A percentile compares a stretch with the other conserved stretches of the same genome.
Conservation (phyloP, 2,113 vertebrate genomes). For the Gavia stellata region DNA sequence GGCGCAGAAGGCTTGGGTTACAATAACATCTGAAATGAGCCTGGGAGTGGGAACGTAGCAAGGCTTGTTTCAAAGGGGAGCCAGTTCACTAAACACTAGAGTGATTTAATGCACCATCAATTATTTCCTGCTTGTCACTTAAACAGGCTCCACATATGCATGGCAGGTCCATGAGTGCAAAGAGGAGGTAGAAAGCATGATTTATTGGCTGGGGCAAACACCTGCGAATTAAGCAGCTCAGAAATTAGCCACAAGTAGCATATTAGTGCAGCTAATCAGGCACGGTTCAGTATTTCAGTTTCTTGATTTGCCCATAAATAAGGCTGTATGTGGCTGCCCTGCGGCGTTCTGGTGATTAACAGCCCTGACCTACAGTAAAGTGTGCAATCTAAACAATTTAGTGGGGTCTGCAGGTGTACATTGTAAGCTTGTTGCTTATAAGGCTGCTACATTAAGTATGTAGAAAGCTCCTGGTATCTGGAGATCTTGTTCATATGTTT, state of each 20-base stretch:
- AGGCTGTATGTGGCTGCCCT: constrained; percentile 82
- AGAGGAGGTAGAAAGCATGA: constrained; percentile 73
- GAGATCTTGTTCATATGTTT: constrained; percentile 37
- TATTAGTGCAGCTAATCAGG: constrained; percentile 97
- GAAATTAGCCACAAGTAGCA: constrained; percentile 99
- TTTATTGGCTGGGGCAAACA: constrained; percentile 89
- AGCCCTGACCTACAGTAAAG: constrained; percentile 87
- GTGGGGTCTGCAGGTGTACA: constrained; percentile 53
- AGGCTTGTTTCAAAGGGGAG: constrained; percentile 65
- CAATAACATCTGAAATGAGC: constrained; percentile 83
- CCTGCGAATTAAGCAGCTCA: constrained; percentile 89
- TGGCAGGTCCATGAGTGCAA: constrained; percentile 65
- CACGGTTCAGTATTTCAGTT: constrained; percentile 88
- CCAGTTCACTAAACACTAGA: constrained; percentile 74
- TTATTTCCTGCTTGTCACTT: constrained; percentile 88
- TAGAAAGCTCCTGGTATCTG: not conserved
- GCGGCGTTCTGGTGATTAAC: constrained; percentile 88
- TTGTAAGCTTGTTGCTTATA: constrained; percentile 29
- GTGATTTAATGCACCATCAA: constrained; percentile 86
- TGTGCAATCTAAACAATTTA: constrained; percentile 70
- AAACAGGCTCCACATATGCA: constrained; percentile 90
- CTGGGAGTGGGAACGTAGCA: constrained; percentile 72
- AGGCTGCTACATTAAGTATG: not conserved
- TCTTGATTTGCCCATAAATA: constrained; percentile 94
- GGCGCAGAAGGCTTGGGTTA: constrained; percentile 76